A percentile compares a stretch with the other conserved stretches of the same genome.
These are phyloP conservation scores for Atherinomorus stipes DNA, from an alignment of 2,113 vertebrate species.

Conservation along the genomic window DNA sequence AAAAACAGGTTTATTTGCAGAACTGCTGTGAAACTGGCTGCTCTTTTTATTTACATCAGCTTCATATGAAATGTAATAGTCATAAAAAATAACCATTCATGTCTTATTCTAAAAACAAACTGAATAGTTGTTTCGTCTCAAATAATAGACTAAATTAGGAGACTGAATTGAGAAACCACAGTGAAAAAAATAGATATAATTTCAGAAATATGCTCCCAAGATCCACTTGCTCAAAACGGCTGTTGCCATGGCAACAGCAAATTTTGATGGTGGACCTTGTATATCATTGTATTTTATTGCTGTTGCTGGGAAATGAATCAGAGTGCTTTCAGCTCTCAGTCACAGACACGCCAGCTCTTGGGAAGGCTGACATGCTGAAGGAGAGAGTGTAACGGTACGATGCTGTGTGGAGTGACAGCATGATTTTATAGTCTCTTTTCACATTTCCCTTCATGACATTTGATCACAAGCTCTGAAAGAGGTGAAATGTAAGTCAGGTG, in stretches of 20 bases:
- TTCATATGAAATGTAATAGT: slow-evolving; percentile 7
- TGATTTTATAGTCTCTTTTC: slow-evolving; percentile 24
- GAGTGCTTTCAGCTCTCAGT: slow-evolving; percentile 51
- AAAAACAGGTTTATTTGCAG: neutral
- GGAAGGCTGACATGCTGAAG: slow-evolving; percentile 4
- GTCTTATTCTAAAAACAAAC: slow-evolving; percentile 16
- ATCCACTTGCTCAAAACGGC: slow-evolving; percentile 70
- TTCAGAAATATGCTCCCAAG: slow-evolving; percentile 58
- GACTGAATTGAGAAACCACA: slow-evolving; percentile 16
- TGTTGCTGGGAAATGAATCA: slow-evolving; percentile 65
- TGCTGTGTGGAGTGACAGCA: neutral
- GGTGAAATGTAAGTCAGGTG: no score
- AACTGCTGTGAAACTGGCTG: slow-evolving; percentile 1
- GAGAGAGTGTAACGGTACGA: neutral
- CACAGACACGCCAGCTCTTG: slow-evolving; percentile 35
- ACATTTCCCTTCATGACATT: neutral
- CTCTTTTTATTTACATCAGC: neutral
- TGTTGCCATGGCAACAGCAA: slow-evolving; percentile 83
- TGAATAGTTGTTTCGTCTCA: neutral
- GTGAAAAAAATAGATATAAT: slow-evolving; percentile 49
- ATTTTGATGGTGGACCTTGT: slow-evolving; percentile 75
- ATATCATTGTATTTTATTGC: slow-evolving; percentile 77
- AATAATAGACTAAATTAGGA: neutral
- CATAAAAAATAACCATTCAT: neutral
- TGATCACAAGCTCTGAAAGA: neutral